Base-by-base conservation (phyloP, 92 coral and sea anemone genomes). In the Porites rus region DNA sequence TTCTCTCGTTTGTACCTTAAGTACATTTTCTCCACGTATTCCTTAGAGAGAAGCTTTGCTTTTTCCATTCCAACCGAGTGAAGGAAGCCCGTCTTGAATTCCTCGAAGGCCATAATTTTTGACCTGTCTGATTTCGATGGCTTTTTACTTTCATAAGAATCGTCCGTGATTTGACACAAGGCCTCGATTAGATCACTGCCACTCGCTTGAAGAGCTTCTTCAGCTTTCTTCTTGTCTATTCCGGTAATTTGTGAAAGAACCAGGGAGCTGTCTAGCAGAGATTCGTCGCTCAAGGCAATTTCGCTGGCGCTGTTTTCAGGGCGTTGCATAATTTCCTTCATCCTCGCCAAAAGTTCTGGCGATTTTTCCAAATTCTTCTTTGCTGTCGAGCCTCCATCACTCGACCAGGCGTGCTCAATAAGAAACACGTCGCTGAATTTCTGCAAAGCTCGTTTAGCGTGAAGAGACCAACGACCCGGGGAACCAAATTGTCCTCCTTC, bases 21-120 rank as follows among this genome's bases (percentile, higher is more conserved):
- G 84, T 93, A 93, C 94, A 94, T 94, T 63, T 93, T 94, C 58
- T 91, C 22, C n/a, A 94, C 76, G 74, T 93, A 94, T 77, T 92
- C 98, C 62, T 93, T 96, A 25, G 98, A 94, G 7, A 94, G 83
- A 38, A 84, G 61, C 19, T 91, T 86, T 51, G 76, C 89, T 66
- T 76, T 86, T 28, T 93, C 93, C 74, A 78, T 93, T 50, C 91
- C 96, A 2, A 90, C 91, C 31, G 87, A 80, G 74, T 91, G 92
- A 20, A 86, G 85, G 78, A 94, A 94, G 74, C 98, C 98, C 81
- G 77, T 67, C 74, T 91, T 94, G 89, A 94, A 94, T 59, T 94
- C 98, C 72, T 92, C 94, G 46, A 76, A 91, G 65, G 88, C 77
- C 80, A 94, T 92, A 76, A 67, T 68, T 77, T 75, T 85, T 76